These are phyloP conservation scores for Macrocentrus cingulum DNA, from an alignment of 1,140 invertebrate genomes.

Conservation along the genomic window DNA sequence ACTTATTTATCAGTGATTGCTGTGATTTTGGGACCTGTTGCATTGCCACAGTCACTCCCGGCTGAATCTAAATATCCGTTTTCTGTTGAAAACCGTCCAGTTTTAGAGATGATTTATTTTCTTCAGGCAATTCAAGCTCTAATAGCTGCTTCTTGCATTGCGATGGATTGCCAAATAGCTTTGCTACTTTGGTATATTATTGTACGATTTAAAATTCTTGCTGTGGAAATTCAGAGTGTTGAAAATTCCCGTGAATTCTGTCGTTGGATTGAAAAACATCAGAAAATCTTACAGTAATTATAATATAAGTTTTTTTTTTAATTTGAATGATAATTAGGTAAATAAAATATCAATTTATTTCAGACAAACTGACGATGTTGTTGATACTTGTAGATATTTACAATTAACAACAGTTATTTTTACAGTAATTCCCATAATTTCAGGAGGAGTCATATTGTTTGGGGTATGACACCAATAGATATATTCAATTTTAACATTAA, in stretches of 20 bases:
- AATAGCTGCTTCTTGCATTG: slow-evolving; percentile 35
- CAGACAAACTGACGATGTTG: slow-evolving; percentile 28
- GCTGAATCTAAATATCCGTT: slow-evolving; percentile 45
- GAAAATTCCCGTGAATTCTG: slow-evolving; percentile 27
- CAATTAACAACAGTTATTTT: slow-evolving; percentile 26
- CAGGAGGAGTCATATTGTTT: slow-evolving; percentile 37
- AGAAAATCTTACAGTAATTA: slow-evolving; percentile 34
- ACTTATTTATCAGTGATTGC: slow-evolving; percentile 21
- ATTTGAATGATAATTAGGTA: slow-evolving; percentile 3
- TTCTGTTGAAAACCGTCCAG: slow-evolving; percentile 28
- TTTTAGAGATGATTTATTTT: slow-evolving; percentile 37
- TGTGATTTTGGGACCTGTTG: slow-evolving; percentile 32
- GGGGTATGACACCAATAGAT: slow-evolving; percentile 26
- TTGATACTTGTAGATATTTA: slow-evolving; percentile 9
- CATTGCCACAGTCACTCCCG: slow-evolving; percentile 33
- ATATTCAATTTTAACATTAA: too few relatives aligned
- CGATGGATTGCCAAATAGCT: slow-evolving; percentile 37
- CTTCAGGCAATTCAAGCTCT: slow-evolving; percentile 41
- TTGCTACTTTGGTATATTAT: slow-evolving; percentile 38
- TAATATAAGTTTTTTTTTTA: background rate
- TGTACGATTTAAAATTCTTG: slow-evolving; percentile 37
- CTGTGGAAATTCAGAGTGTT: slow-evolving; percentile 24
- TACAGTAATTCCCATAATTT: slow-evolving; percentile 26
- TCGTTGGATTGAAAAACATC: slow-evolving; percentile 37
- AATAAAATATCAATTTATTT: background rate